Evolutionary conservation across 2,888 invertebrate genomes (phyloP), one percentile per base, ranked within the genome.

Genomic region (Eulithis prunata): DNA sequence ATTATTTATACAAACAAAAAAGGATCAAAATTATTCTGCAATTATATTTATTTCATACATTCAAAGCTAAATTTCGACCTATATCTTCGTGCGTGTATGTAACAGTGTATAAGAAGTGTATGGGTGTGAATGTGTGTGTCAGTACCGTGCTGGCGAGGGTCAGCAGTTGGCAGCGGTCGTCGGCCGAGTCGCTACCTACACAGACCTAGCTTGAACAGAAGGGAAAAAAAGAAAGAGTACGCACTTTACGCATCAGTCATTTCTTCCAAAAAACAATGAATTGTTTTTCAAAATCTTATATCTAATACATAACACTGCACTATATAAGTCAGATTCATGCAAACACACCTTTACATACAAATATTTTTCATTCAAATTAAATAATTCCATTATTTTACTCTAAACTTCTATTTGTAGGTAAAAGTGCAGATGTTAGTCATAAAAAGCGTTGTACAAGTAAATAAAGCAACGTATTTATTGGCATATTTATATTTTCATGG

Each of bases 161-260:
- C 81, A 80, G 83, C 84, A 82, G 83, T 85, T 84, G 81, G 85
- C 86, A 79, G 87, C 86, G 80, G 82, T 85, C 86, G 81, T 84
- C 90, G 80, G 85, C 83, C 75, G 85, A 76, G 84, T 79, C 85
- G 87, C 92, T 90, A 93, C 93, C 93, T 93, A 92, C 90, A 93
- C 91, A 91, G 91, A 93, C 93, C 93, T 93, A 92, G 92, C 92
- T 93, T 93, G 91, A 93, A 93, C 92, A 93, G 86, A 93, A 87
- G 89, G 89, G 90, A 83, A 90, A 89, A 87, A 89, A 90, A 88
- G 87, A 92, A 91, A 91, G 85, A 90, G 86, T 87, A 89, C 89
- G 91, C 88, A 86, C 82, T 85, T 91, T 86, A 87, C 90, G 91
- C 87, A 92, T 93, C 91, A 93, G 91, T 93, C 86, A 89, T 89